Evolutionary conservation across 2,888 invertebrate genomes (phyloP), one percentile per base, ranked within the genome.

Genomic region (Anorthoa munda): DNA sequence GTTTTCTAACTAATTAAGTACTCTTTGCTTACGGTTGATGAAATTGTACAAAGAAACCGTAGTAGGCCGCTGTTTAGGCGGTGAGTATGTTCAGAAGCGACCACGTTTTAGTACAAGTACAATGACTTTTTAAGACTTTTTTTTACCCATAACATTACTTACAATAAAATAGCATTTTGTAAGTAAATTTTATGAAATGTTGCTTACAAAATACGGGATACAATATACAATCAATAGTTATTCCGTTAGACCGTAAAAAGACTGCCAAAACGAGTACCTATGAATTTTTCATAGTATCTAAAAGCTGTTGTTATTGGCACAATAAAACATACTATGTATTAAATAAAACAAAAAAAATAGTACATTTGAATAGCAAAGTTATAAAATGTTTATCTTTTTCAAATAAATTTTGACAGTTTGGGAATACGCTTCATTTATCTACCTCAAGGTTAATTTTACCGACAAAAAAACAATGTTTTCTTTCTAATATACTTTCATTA

Each of bases 1-100:
- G 64, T 84, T 83, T 66, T 63, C 59, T 69, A 64, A 64, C 65
- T 67, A 72, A 71, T 66, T 23, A 64, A 21, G 21, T 23, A 70
- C 48, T 39, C 18, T 68, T 71, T 66, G 65, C 58, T 26, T 51
- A 55, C 13, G 17, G 13, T 70, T 78, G 21, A 26, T 56, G 26
- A 48, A 64, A 64, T 55, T 31, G 17, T 64, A 39, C 17, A 63
- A 76, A 75, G n/a, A 61, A 67, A 68, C 26, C 26, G 23, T 59
- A 58, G 13, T 21, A 23, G 1, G 17, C 2, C 18, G 4, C 15
- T n/a, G 4, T 26, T 63, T 13, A 7, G 12, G 46, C n/a, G 17
- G 7, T 17, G 21, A 21, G 17, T 66, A 23, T 51, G 39, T 51
- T 21, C 9, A 21, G 18, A 51, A 21, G 11, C 1, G 7, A 50